Percentiles rank a stretch among this genome's conserved stretches.
Evolutionary conservation across 2,797 vertebrate species (phyloP).

Genomic region (Halcyon chelicuti): DNA sequence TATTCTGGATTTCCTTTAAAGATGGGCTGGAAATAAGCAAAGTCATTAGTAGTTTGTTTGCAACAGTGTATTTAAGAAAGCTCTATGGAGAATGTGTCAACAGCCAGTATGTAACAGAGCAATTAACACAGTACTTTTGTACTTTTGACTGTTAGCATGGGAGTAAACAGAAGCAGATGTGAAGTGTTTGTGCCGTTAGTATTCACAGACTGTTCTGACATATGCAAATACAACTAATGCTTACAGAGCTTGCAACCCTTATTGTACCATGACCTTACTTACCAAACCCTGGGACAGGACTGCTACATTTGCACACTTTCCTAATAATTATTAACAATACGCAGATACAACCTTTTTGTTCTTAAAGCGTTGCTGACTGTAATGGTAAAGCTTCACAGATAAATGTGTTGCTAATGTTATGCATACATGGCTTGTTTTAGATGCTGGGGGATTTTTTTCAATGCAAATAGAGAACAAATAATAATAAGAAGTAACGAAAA

Average conservation of each 20-base stretch:
- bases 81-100: constrained; percentile 80
- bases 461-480: neutral
- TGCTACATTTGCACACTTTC: constrained; percentile 61
- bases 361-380: neutral
- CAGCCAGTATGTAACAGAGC: constrained; percentile 79
- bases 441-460: neutral
- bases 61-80: constrained; percentile 80
- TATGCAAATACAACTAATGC: constrained; percentile 79
- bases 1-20: constrained; percentile 78
- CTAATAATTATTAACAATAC: constrained; percentile 76
- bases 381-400: neutral
- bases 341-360: constrained; percentile 47
- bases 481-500: constrained; percentile 4
- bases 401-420: constrained; percentile 7
- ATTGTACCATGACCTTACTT: constrained; percentile 72
- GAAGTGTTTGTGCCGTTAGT: constrained; percentile 78
- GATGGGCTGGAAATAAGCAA: constrained; percentile 76
- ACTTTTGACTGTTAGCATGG: constrained; percentile 79
- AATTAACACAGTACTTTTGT: constrained; percentile 82
- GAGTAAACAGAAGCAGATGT: constrained; percentile 84
- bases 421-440: neutral
- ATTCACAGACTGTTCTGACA: constrained; percentile 79
- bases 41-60: constrained; percentile 86
- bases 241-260: constrained; percentile 70
- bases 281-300: constrained; percentile 67